These are phyloP conservation scores for Ditula angustiorana DNA, from an alignment of 2,888 invertebrate species.

Conservation along the genomic window DNA sequence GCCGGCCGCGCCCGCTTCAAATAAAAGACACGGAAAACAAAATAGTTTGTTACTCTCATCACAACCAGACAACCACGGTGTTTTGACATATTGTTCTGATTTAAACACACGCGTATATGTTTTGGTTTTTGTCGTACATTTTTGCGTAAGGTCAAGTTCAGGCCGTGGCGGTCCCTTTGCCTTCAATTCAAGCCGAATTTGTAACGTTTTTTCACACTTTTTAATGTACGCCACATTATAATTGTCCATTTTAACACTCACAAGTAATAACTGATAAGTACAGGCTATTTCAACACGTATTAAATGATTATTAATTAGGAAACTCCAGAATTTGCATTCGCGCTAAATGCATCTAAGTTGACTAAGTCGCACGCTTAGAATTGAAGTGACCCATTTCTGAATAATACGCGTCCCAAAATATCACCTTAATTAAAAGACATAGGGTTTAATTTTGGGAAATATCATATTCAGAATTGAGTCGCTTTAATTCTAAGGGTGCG, in stretches of 20 bases:
- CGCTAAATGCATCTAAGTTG: background rate
- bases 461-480: no score
- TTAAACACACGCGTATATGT: background rate
- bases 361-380: no score
- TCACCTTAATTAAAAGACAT: no score
- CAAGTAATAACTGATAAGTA: background rate
- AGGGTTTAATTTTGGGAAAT: no score
- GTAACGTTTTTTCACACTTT: background rate
- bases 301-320: background rate
- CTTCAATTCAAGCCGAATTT: no score
- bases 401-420: no score
- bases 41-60: background rate
- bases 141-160: no score
- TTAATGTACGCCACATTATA: background rate
- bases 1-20: slow-evolving; percentile 1
- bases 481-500: no score
- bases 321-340: background rate
- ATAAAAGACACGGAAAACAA: background rate
- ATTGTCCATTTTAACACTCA: background rate
- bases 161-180: no score
- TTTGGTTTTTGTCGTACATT: no score
- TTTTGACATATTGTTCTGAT: background rate
- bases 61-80: background rate
- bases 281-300: background rate
- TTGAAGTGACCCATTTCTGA: no score